Evolutionary conservation across 2,888 invertebrate genomes (phyloP).

Genomic region (Tridacna gigas): DNA sequence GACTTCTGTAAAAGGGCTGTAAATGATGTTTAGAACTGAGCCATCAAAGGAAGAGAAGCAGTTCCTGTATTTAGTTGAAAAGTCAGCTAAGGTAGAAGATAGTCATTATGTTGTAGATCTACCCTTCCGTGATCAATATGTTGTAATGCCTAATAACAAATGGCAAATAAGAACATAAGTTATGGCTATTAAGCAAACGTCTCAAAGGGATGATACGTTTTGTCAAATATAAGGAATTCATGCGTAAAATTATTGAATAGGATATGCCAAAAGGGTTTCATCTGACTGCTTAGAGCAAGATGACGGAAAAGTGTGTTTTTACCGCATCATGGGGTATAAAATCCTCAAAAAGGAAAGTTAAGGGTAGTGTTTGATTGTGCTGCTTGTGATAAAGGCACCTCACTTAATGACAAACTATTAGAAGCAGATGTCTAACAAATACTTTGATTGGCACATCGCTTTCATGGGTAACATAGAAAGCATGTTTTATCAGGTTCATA

Average conservation of each 20-base stretch:
- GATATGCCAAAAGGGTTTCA: constrained; percentile 8
- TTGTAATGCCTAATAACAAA: constrained; percentile 18
- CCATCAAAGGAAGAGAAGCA: constrained; percentile 34
- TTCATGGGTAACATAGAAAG: no score
- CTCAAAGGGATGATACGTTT: not conserved
- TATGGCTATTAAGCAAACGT: not conserved
- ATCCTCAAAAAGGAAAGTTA: not conserved
- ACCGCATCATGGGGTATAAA: not conserved
- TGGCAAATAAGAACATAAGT: not conserved
- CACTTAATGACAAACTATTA: constrained; percentile 17
- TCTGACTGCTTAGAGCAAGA: not conserved
- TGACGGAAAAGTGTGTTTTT: not conserved
- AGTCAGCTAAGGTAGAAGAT: not conserved
- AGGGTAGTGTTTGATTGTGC: constrained; percentile 22
- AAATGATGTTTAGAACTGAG: not conserved
- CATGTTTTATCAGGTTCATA: no score
- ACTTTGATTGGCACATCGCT: constrained; percentile 6
- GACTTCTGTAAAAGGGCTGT: constrained; percentile 46
- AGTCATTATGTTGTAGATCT: constrained; percentile 46
- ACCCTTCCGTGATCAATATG: constrained; percentile 29
- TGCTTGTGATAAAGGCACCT: not conserved
- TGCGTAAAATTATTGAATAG: constrained; percentile 1
- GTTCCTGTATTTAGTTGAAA: constrained; percentile 26
- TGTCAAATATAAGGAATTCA: not conserved
- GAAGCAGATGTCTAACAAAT: constrained; percentile 10